Base-by-base conservation (phyloP, 2,113 vertebrate genomes). In the Mustela lutreola region DNA sequence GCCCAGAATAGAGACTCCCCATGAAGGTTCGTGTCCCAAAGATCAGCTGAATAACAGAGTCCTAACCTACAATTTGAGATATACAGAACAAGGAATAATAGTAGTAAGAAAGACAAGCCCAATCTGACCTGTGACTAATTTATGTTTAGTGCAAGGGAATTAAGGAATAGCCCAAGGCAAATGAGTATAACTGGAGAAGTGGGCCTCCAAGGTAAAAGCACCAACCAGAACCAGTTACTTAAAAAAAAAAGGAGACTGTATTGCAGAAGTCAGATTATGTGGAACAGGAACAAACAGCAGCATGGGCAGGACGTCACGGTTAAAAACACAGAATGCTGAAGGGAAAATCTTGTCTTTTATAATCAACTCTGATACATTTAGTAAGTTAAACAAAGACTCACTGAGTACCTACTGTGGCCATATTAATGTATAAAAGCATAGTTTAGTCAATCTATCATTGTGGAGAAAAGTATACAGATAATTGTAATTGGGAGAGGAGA, bases 71-170 rank as follows among this genome's bases (percentile, higher is more conserved):
- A 95, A 48, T 65, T n/a, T 73, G 73, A n/a, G 39, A 81, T 75
- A 33, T 65, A 50, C 4, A 80, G 63, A 97, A 62, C 63, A 92
- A 91, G 67, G n/a, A 24, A 96, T 33, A 82, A 87, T 91, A 91
- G 31, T n/a, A 79, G 58, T 71, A 89, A 92, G 18, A 7, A 89
- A 92, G 18, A 6, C 60, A 94, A 42, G 81, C 80, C 79, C 79
- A 60, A 50, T 60, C 22, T 86, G 67, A 92, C 42, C 56, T 81
- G 36, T 89, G 65, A 84, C 42, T 92, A 62, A 97, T 26, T 90
- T 71, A 92, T 22, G n/a, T 45, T 97, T 94, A 97, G 39, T 83
- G 11, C n/a, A 95, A 85, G 28, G 53, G 36, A 96, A 96, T 93
- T 67, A 96, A 92, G 42, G 45, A 82, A 76, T 33, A 84, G 67